A percentile compares a stretch with the other conserved stretches of the same genome.
Conservation (phyloP, 2,797 vertebrate species). For the Mus spretus region DNA sequence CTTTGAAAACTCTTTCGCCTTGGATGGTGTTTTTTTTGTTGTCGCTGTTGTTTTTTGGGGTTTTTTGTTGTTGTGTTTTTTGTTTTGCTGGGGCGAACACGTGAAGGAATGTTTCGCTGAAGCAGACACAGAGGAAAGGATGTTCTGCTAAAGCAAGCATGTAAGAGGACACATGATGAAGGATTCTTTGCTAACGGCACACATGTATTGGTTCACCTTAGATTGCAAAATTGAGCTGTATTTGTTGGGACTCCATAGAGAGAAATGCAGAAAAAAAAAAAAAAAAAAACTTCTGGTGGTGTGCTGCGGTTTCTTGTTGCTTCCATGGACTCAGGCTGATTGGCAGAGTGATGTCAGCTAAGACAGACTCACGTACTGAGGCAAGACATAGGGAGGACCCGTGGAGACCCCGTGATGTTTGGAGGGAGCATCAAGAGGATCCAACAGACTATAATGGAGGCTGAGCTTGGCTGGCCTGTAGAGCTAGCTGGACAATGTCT, state of each 20-base stretch:
- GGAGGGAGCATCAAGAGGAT: not conserved
- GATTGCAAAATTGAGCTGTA: not conserved
- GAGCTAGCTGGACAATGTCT: not conserved
- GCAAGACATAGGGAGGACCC: too few species aligned
- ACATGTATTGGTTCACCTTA: not conserved
- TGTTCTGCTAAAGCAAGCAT: not conserved
- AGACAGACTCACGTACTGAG: not conserved
- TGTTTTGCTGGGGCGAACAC: too few species aligned
- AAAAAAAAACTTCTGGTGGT: not conserved
- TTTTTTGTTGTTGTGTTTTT: too few species aligned
- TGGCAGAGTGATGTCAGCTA: too few species aligned
- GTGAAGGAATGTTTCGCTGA: not conserved
- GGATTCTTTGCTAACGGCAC: not conserved
- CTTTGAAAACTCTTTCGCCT: not conserved
- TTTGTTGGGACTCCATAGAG: not conserved
- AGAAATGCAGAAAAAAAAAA: not conserved
- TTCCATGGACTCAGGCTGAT: not conserved
- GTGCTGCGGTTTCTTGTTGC: not conserved
- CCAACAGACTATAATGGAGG: not conserved
- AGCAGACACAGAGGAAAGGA: too few species aligned
- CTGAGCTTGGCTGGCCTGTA: not conserved
- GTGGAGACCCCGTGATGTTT: too few species aligned
- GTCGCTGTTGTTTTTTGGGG: too few species aligned
- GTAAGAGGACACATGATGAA: not conserved
- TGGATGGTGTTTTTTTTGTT: not conserved